Percentiles rank a stretch among this genome's conserved stretches.
phyloP scores from a whole-genome alignment of 2,113 vertebrate species.

The Hippolais icterina region DNA sequence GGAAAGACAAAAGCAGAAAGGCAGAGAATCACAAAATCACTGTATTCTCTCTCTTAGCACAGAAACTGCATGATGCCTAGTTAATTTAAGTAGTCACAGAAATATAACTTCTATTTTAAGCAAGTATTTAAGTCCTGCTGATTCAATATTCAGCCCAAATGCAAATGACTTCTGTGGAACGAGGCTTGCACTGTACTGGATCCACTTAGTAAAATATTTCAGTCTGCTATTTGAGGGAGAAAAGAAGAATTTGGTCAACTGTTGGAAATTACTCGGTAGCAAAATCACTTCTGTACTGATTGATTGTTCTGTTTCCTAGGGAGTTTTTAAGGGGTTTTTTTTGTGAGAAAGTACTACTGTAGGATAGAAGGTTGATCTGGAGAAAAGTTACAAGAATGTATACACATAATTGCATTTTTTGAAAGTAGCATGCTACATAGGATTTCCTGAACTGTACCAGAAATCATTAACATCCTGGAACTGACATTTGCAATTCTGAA shows the following conservation, averaged over 20 bases:
- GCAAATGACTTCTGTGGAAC: not conserved
- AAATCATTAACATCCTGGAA: not conserved
- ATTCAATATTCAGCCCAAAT: not conserved
- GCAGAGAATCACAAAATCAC: not conserved
- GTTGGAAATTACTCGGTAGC: not conserved
- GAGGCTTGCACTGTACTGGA: not conserved
- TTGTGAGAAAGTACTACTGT: not conserved
- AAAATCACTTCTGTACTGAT: not conserved
- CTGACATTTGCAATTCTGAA: not conserved
- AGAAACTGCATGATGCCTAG: not conserved
- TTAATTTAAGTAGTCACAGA: conserved; percentile 3
- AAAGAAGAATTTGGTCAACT: not conserved
- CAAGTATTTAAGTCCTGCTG: not conserved
- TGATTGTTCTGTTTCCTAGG: not conserved
- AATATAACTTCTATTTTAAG: conserved; percentile 26
- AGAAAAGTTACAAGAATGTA: conserved; percentile 2
- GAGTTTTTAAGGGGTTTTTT: not conserved
- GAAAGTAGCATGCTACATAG: not conserved
- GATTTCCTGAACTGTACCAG: conserved; percentile 2
- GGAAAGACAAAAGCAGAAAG: not conserved
- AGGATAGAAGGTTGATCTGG: not conserved
- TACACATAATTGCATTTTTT: not conserved
- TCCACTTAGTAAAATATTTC: conserved; percentile 1
- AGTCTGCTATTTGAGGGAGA: not conserved
- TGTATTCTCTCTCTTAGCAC: not conserved